Evolutionary conservation across 1,140 invertebrate genomes (phyloP).

Genomic region (Ooceraea biroi): DNA sequence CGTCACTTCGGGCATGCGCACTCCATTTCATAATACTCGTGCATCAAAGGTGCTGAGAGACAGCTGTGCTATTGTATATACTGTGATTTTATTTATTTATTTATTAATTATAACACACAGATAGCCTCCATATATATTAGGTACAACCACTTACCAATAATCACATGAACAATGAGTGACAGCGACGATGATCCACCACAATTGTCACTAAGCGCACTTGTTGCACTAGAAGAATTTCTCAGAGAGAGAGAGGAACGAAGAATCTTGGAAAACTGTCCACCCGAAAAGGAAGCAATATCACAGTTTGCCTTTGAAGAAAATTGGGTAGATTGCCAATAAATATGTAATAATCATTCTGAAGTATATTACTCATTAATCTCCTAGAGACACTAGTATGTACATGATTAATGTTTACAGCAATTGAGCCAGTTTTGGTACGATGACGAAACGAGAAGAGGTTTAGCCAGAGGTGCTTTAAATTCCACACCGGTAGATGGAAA

Average conservation of each 20-base stretch:
- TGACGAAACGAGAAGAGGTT: conserved; percentile 89
- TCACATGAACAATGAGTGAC: conserved; percentile 73
- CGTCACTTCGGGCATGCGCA: no score
- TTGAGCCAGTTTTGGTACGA: conserved; percentile 99
- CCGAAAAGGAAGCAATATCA: conserved; percentile 82
- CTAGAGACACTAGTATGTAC: no score
- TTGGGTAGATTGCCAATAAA: conserved; percentile 89
- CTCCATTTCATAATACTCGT: no score
- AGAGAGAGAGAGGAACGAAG: conserved; percentile 89
- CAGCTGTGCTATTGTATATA: no score
- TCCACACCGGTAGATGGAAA: conserved; percentile 86
- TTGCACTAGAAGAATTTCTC: conserved; percentile 94
- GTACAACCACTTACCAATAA: no score
- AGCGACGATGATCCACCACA: conserved; percentile 89
- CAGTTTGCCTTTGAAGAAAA: conserved; percentile 91
- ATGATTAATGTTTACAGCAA: conserved; percentile 90
- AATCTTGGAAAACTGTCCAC: conserved; percentile 84
- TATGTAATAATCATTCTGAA: conserved; percentile 23
- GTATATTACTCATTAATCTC: conserved; percentile 52
- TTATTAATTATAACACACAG: no score
- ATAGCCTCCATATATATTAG: no score
- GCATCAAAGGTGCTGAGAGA: no score
- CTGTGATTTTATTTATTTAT: no score
- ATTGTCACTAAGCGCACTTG: conserved; percentile 91
- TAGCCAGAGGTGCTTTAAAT: conserved; percentile 89